phyloP scores from a whole-genome alignment of 2,888 invertebrate genomes.

The Sphecodes monilicornis region DNA sequence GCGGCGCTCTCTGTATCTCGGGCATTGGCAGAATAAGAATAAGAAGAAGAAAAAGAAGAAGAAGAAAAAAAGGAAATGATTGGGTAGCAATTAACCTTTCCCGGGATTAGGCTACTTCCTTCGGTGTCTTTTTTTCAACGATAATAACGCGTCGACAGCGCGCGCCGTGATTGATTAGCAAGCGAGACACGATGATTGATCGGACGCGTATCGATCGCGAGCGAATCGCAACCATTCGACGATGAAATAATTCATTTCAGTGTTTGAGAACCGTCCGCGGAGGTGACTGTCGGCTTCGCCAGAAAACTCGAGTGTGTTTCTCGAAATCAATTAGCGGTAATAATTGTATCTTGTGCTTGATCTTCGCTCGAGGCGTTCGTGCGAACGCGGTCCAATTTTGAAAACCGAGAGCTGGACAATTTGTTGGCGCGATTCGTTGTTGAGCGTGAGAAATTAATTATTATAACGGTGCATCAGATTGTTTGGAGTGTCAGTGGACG shows the following conservation, averaged over 20 bases:
- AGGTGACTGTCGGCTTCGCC: neutral
- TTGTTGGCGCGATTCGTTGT: too few species aligned
- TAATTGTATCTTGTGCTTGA: neutral
- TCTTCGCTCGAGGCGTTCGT: neutral
- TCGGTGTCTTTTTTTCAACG: neutral
- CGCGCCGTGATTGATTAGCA: neutral
- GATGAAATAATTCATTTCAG: neutral
- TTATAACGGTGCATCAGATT: neutral
- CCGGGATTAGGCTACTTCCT: neutral
- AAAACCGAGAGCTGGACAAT: neutral
- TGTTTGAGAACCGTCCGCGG: neutral
- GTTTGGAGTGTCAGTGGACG: too few species aligned
- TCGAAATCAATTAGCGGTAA: neutral
- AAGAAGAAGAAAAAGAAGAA: neutral
- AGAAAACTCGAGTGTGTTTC: neutral
- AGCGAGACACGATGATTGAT: conserved; percentile 2
- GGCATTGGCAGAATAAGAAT: neutral
- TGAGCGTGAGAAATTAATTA: neutral
- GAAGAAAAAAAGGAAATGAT: conserved; percentile 13
- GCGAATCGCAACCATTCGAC: neutral
- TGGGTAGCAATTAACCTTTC: conserved; percentile 41
- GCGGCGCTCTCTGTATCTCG: neutral
- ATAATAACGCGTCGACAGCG: conserved; percentile 3
- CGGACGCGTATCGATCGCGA: neutral
- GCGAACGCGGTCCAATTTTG: neutral